Conservation (phyloP, 2,797 vertebrate genomes). For the Bradypodion pumilum region DNA sequence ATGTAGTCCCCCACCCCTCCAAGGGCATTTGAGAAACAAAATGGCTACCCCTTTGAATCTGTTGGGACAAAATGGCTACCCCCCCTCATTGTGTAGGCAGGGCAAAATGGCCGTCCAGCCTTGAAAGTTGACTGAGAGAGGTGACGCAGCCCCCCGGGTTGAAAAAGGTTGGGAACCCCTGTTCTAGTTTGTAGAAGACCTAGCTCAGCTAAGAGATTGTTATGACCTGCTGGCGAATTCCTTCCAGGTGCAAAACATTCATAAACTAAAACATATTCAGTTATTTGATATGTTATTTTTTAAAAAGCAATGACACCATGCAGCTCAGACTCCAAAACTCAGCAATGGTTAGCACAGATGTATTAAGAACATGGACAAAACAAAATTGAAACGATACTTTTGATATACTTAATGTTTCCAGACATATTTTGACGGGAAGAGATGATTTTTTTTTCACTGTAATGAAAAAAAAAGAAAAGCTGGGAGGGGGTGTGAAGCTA, state of each 20-base stretch:
- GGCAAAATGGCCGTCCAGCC: too few relatives aligned
- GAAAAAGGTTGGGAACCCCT: too few relatives aligned
- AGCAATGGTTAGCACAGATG: neutral
- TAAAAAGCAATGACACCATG: rapidly evolving
- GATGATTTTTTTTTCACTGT: too few relatives aligned
- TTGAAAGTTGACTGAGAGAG: too few relatives aligned
- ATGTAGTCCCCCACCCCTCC: too few relatives aligned
- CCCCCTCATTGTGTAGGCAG: too few relatives aligned
- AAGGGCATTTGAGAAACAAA: too few relatives aligned
- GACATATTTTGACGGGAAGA: neutral
- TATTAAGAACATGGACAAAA: neutral
- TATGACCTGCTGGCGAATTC: neutral
- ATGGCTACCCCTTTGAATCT: too few relatives aligned
- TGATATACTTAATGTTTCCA: neutral
- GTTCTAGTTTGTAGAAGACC: too few relatives aligned
- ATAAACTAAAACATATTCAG: neutral
- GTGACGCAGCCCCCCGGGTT: too few relatives aligned
- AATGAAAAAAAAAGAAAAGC: neutral
- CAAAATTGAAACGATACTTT: neutral
- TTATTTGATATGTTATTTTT: too few relatives aligned
- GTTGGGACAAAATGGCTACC: too few relatives aligned
- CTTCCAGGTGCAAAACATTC: constrained; percentile 7
- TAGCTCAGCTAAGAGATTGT: neutral
- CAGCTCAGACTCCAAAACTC: neutral
- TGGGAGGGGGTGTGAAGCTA: neutral